These are phyloP conservation scores for Pseudorhombus dupliciocellatus DNA, from an alignment of 2,113 vertebrate species.

Conservation along the genomic window DNA sequence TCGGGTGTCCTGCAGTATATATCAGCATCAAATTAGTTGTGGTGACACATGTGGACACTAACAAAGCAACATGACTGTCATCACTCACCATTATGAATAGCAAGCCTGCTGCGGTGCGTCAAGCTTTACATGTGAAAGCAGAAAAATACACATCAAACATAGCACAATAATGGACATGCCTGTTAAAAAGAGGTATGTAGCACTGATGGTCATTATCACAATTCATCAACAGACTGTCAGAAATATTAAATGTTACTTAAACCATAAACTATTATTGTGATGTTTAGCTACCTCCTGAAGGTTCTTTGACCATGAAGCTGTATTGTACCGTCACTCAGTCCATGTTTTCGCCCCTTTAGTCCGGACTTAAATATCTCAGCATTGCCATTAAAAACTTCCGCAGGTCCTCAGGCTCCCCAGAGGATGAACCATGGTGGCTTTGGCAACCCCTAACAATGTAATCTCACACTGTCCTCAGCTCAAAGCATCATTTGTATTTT, in stretches of 20 bases:
- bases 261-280: slow-evolving; percentile 10
- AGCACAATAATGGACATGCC: slow-evolving; percentile 45
- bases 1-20: slow-evolving; percentile 6
- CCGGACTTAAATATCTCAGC: background rate
- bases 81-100: slow-evolving; percentile 44
- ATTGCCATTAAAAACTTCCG: background rate
- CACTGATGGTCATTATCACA: slow-evolving; percentile 35
- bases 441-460: background rate
- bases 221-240: slow-evolving; percentile 45
- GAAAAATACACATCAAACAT: slow-evolving; percentile 51
- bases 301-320: background rate
- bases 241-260: slow-evolving; percentile 4
- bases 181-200: slow-evolving; percentile 1
- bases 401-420: background rate
- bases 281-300: background rate
- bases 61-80: slow-evolving; percentile 55
- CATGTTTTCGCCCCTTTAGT: background rate
- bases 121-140: slow-evolving; percentile 43
- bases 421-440: background rate
- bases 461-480: background rate
- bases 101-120: slow-evolving; percentile 49
- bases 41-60: slow-evolving; percentile 41
- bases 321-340: background rate
- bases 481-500: background rate
- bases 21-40: slow-evolving; percentile 42